Evolutionary conservation across 2,888 invertebrate genomes (phyloP).

Genomic region (Onchidella celtica): DNA sequence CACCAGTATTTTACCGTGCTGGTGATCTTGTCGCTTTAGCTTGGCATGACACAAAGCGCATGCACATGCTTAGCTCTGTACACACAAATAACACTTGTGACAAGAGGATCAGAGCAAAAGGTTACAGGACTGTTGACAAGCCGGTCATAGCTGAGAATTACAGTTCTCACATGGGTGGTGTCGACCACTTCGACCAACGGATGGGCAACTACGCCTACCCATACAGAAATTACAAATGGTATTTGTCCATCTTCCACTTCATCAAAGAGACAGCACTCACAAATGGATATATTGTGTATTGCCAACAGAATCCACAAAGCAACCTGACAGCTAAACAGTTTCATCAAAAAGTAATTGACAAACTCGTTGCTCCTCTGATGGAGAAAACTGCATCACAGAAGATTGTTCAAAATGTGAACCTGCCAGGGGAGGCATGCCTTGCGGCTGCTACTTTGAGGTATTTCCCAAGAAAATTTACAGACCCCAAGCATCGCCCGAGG

Average conservation of each 20-base stretch:
- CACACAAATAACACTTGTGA: slow-evolving; percentile 28
- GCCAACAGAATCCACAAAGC: not conserved
- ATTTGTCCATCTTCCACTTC: slow-evolving; percentile 46
- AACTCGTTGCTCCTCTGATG: slow-evolving; percentile 2
- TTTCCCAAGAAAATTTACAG: slow-evolving; percentile 14
- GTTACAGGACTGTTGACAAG: slow-evolving; percentile 33
- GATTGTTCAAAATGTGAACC: not conserved
- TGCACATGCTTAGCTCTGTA: slow-evolving; percentile 27
- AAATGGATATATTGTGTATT: slow-evolving; percentile 56
- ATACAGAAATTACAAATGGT: slow-evolving; percentile 50
- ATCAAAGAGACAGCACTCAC: slow-evolving; percentile 52
- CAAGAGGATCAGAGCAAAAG: slow-evolving; percentile 35
- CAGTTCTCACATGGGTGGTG: slow-evolving; percentile 52
- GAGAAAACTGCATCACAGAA: not conserved
- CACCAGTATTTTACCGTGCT: slow-evolving; percentile 54
- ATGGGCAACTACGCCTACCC: slow-evolving; percentile 49
- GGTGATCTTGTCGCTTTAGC: slow-evolving; percentile 53
- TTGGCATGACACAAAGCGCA: slow-evolving; percentile 57
- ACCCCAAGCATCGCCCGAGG: slow-evolving; percentile 51
- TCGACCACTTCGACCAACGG: slow-evolving; percentile 50
- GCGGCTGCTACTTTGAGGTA: not conserved
- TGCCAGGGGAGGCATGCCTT: not conserved
- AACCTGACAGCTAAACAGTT: not conserved
- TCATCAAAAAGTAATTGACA: not conserved
- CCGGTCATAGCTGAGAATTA: slow-evolving; percentile 47